phyloP scores from a whole-genome alignment of 1,140 invertebrate genomes.

The Chlorops oryzae region DNA sequence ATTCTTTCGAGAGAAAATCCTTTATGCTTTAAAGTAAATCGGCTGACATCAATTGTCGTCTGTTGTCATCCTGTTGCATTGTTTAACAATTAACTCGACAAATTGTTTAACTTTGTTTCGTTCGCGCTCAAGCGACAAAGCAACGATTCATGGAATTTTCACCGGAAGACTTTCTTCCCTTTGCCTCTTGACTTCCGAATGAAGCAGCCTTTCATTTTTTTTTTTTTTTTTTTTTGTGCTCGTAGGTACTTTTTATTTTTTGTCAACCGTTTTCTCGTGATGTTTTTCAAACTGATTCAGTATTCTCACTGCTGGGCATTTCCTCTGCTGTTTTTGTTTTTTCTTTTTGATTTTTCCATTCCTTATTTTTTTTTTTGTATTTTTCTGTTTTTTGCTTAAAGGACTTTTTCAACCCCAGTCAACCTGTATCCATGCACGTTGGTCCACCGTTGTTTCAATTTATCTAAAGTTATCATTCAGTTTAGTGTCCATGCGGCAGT shows the following conservation, averaged over 20 bases:
- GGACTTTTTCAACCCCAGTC: neutral
- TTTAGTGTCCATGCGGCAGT: too few species aligned
- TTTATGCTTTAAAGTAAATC: too few species aligned
- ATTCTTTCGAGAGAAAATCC: too few species aligned
- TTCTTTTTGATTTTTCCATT: neutral
- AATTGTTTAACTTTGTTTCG: slow-evolving; percentile 15
- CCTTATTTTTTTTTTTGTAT: slow-evolving; percentile 7
- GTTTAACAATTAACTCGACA: slow-evolving; percentile 15
- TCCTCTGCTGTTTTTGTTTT: neutral
- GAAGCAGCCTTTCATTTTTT: slow-evolving; percentile 2
- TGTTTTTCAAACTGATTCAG: neutral
- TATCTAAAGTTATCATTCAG: too few species aligned
- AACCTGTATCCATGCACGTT: too few species aligned
- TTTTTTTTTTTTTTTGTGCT: neutral
- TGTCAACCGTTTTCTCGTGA: neutral
- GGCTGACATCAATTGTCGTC: too few species aligned
- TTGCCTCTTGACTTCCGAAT: neutral
- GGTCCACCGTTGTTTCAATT: too few species aligned
- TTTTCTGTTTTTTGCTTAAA: too few species aligned
- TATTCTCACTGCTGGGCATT: neutral
- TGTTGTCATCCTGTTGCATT: slow-evolving; percentile 3
- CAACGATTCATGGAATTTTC: neutral
- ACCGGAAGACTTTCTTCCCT: neutral
- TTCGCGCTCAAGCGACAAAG: too few species aligned
- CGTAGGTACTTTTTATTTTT: neutral